Evolutionary conservation across 1,140 invertebrate species (phyloP).

Genomic region (Adoxophyes honmai): DNA sequence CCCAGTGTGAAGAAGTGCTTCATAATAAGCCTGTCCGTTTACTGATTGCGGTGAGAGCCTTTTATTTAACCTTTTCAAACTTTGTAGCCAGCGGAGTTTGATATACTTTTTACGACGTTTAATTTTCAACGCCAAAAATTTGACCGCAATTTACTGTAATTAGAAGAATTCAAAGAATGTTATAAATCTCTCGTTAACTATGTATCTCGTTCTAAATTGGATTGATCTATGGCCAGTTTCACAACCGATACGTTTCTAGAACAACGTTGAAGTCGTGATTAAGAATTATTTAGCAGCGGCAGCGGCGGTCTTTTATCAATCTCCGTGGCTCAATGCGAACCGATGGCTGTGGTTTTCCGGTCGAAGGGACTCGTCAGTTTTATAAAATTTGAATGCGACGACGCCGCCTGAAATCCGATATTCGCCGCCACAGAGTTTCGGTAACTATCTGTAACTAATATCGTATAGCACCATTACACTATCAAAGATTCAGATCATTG

Average conservation of each 20-base stretch:
- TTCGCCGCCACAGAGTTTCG: slow-evolving; percentile 30
- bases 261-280: not conserved
- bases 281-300: not conserved
- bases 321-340: not conserved
- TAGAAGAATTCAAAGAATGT: not conserved
- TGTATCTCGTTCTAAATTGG: slow-evolving; percentile 11
- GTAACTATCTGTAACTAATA: slow-evolving; percentile 27
- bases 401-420: slow-evolving; percentile 41
- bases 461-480: slow-evolving; percentile 24
- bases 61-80: too few species aligned
- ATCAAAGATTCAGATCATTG: slow-evolving; percentile 36
- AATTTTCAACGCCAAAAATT: too few species aligned
- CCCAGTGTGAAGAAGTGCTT: not conserved
- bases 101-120: too few species aligned
- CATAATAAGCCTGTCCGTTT: not conserved
- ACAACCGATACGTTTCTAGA: not conserved
- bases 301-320: slow-evolving; percentile 1
- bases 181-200: slow-evolving; percentile 1
- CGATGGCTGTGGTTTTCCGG: slow-evolving; percentile 44
- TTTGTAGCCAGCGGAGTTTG: too few species aligned
- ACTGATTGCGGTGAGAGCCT: slow-evolving; percentile 9
- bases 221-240: slow-evolving; percentile 1
- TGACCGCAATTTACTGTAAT: too few species aligned
- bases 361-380: slow-evolving; percentile 32
- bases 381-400: slow-evolving; percentile 35